These are phyloP conservation scores for Saturnia japonica DNA, from an alignment of 2,888 invertebrate genomes.

Conservation along the genomic window DNA sequence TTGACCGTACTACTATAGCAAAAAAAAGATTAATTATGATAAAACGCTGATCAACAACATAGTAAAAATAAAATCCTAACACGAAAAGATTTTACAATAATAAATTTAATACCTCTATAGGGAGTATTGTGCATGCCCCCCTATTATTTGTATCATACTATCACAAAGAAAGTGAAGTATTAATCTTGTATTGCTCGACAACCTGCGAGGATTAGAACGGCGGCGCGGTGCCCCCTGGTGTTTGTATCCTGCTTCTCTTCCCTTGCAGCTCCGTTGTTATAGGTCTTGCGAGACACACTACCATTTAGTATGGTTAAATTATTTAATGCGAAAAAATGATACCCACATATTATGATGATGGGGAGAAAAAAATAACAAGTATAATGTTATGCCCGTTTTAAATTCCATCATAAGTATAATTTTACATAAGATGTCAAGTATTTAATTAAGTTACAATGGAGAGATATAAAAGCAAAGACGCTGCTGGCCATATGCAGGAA, in stretches of 20 bases:
- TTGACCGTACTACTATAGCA: no score
- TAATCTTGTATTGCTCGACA: conserved; percentile 73
- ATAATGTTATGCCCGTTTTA: no score
- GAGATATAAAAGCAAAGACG: no score
- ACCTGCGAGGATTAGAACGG: conserved; percentile 40
- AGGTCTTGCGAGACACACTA: conserved; percentile 41
- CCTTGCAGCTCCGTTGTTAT: conserved; percentile 49
- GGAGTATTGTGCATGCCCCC: conserved; percentile 51
- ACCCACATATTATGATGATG: no score
- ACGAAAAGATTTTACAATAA: conserved; percentile 30
- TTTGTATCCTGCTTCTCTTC: conserved; percentile 70
- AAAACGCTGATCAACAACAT: neutral
- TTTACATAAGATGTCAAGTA: no score
- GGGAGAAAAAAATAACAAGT: no score
- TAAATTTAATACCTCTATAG: conserved; percentile 57
- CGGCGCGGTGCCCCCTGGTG: conserved; percentile 54
- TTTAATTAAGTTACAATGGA: no score
- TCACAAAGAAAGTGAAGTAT: conserved; percentile 72
- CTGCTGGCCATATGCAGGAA: no score
- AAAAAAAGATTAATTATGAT: no score
- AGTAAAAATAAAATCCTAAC: neutral
- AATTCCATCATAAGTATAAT: no score
- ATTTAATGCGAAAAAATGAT: neutral
- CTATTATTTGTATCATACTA: conserved; percentile 53
- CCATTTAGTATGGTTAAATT: neutral